Conservation (phyloP, 2,113 vertebrate genomes). For the Meles meles region DNA sequence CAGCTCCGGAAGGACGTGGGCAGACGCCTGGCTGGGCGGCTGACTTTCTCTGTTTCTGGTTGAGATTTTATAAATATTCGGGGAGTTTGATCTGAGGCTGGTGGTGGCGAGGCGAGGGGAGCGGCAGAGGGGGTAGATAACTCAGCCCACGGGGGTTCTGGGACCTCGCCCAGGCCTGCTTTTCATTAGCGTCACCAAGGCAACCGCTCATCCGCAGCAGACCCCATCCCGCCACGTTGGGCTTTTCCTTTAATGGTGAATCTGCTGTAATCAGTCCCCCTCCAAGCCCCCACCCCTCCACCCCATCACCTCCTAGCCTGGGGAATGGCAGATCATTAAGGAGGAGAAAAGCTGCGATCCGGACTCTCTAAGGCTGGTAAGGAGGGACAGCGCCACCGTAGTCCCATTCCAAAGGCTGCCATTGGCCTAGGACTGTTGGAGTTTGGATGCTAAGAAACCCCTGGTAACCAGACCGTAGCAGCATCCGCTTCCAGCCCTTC, state of each 20-base stretch:
- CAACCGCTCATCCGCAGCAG: conserved; percentile 83
- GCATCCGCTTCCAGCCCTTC: neutral
- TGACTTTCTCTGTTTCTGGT: conserved; percentile 77
- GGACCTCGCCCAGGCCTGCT: conserved; percentile 76
- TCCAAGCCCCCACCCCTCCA: conserved; percentile 23
- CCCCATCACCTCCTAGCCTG: neutral
- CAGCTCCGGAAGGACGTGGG: conserved; percentile 57
- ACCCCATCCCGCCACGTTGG: conserved; percentile 79
- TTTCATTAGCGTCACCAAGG: conserved; percentile 82
- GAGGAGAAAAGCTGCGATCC: neutral
- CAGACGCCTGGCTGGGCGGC: conserved; percentile 58
- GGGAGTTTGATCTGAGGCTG: conserved; percentile 69
- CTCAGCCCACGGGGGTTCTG: conserved; percentile 74
- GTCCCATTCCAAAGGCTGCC: neutral
- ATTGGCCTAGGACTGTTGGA: neutral
- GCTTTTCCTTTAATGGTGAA: conserved; percentile 78
- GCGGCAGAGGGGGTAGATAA: conserved; percentile 65
- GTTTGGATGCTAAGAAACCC: neutral
- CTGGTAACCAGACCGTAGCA: neutral
- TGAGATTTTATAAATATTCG: conserved; percentile 80
- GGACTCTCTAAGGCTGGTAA: neutral
- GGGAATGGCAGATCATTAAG: conserved; percentile 65
- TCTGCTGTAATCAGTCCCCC: conserved; percentile 78
- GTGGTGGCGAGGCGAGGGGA: neutral
- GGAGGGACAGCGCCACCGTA: neutral